Evolutionary conservation across 2,888 invertebrate genomes (phyloP).

Genomic region (Deladenus siricidicola): DNA sequence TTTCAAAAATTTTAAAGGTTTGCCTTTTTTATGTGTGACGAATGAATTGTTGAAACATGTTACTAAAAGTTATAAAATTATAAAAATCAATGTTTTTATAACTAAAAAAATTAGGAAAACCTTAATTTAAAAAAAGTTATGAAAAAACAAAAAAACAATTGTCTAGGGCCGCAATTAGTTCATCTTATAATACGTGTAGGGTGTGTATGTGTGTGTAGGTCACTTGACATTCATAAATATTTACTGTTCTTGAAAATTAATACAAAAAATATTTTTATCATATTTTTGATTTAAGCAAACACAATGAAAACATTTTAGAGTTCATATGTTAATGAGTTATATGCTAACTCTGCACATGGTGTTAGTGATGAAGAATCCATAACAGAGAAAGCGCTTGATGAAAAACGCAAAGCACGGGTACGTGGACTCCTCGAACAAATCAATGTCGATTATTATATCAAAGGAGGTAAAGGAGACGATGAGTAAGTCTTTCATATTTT

Average conservation of each 20-base stretch:
- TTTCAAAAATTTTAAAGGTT: no score
- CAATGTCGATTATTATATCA: constrained; percentile 70
- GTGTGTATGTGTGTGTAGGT: no score
- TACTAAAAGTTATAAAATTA: no score
- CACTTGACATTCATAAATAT: no score
- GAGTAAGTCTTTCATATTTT: constrained; percentile 59
- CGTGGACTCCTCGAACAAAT: constrained; percentile 79
- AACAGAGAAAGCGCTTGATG: constrained; percentile 25
- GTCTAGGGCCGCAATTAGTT: no score
- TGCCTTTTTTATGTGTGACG: no score
- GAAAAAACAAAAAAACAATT: no score
- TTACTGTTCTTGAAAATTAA: neutral
- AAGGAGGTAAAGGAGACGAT: constrained; percentile 70
- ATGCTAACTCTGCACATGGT: constrained; percentile 29
- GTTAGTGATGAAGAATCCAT: constrained; percentile 20
- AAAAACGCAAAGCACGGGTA: constrained; percentile 63
- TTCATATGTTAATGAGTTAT: constrained; percentile 51
- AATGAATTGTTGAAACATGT: no score
- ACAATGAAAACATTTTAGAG: constrained; percentile 43
- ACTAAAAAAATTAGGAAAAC: no score
- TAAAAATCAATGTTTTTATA: no score
- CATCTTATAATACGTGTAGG: no score
- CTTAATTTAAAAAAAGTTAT: no score
- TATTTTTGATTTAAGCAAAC: neutral
- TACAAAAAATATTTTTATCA: neutral